phyloP scores from a whole-genome alignment of 92 coral and sea anemone genomes.

The Pocillopora grandis region DNA sequence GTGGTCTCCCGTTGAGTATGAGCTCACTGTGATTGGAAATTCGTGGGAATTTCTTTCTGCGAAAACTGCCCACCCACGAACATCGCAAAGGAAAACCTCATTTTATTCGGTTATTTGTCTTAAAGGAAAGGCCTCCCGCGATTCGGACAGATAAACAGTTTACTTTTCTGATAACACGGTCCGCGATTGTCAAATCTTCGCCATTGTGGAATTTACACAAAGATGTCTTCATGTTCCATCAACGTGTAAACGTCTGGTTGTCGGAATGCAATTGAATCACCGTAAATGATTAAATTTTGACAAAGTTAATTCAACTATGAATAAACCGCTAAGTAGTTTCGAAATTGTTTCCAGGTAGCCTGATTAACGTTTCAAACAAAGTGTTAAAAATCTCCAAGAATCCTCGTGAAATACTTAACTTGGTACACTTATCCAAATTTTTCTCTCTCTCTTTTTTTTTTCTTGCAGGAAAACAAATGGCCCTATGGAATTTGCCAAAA shows the following conservation, averaged over 20 bases:
- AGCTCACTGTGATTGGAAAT: not conserved
- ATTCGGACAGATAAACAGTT: not conserved
- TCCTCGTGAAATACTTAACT: not conserved
- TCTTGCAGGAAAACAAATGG: not conserved
- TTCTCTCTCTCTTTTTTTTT: not conserved
- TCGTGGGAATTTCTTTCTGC: conserved; percentile 17
- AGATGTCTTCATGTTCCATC: not conserved
- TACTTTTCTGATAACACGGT: conserved; percentile 14
- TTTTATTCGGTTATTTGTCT: not conserved
- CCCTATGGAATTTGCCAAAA: not conserved
- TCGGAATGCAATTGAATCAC: conserved; percentile 32
- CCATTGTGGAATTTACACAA: conserved; percentile 2
- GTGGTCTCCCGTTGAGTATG: not conserved
- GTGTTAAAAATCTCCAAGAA: not conserved
- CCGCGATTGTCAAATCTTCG: conserved; percentile 5
- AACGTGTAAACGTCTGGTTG: conserved; percentile 13
- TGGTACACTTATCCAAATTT: not conserved
- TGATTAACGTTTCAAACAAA: not conserved
- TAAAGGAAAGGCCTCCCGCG: conserved; percentile 24
- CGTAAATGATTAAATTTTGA: not conserved
- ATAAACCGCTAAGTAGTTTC: not conserved
- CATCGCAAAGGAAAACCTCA: not conserved
- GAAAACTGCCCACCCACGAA: conserved; percentile 38
- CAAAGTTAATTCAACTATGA: not conserved
- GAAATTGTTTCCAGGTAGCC: not conserved